Base-by-base conservation (phyloP, 2,113 vertebrate species). In the Turnix velox region DNA sequence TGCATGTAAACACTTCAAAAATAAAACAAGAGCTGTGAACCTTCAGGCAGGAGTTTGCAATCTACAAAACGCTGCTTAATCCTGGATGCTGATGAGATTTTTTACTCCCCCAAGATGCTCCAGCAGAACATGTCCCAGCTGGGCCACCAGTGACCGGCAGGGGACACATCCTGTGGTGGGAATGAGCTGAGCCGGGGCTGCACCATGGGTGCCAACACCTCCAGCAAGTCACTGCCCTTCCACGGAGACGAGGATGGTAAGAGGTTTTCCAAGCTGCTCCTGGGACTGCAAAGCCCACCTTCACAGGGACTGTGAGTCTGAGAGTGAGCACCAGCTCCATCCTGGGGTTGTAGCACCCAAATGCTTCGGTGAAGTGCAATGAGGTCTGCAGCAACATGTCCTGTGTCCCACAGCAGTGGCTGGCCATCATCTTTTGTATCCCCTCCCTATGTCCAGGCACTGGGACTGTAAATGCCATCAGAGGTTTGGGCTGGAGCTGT, bases 201-300 rank as follows among this genome's bases (percentile, higher is more conserved):
- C 93, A 91, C 66, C 95, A 99, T 99, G 99, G 99, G 99, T 88
- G 98, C 99, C 82, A 98, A 97, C 93, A 97, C 98, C 92, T 99
- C 99, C 95, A 99, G 98, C 98, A 99, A 98, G 96, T 82, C 98
- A 39, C 95, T 97, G 3, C 95, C 97, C 75, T 97, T 94, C 1
- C 90, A 98, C 28, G 98, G 98, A 87, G 98, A 96, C 1, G 98
- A 98, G 5, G 99, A 99, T 1, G 98, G 99, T 99, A 96, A 98
- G 98, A 83, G 18, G 19, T 65, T 37, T 20, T 58, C 31, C 16
- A 33, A 6, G 19, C 2, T 20, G 23, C 9, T 57, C 25, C 49
- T 68, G 66, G 33, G 37, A 12, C 57, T 45, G 62, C 52, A 35
- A 7, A 35, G 52, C 8, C 67, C 45, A 25, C 18, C 39, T 3